Conservation (phyloP, 64 coral and sea anemone species). For the Hydrozoanthus tunicans region DNA sequence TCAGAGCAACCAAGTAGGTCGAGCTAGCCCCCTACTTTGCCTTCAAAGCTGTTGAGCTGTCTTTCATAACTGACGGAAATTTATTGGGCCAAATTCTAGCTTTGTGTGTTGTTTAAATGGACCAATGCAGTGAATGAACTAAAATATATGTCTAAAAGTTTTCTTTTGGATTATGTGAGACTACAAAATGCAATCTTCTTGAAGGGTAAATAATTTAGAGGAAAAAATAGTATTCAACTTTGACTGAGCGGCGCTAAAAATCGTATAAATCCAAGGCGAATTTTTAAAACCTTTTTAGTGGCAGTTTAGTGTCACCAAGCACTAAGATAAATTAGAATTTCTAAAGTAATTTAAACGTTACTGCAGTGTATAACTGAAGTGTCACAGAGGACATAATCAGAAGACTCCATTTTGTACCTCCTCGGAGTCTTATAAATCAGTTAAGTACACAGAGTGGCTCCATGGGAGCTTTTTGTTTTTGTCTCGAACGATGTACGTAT, state of each 20-base stretch:
- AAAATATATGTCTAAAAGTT: constrained; percentile 15
- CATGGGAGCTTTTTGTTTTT: neutral
- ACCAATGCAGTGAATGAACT: constrained; percentile 32
- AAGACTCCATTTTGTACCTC: constrained; percentile 1
- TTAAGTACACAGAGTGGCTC: constrained; percentile 2
- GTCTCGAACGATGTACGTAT: neutral
- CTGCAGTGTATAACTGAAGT: too few species aligned
- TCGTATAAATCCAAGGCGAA: too few species aligned
- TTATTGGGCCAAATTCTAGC: neutral
- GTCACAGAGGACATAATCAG: neutral
- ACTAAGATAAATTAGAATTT: too few species aligned
- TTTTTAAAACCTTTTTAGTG: too few species aligned
- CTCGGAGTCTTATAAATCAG: constrained; percentile 49
- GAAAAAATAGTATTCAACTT: too few species aligned
- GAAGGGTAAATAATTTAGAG: neutral
- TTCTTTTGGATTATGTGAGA: constrained; percentile 28
- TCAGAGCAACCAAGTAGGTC: neutral
- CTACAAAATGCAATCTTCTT: neutral
- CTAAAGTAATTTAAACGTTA: too few species aligned
- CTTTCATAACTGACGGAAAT: constrained; percentile 17
- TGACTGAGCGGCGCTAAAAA: neutral
- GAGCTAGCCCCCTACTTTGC: neutral
- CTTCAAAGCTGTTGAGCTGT: neutral
- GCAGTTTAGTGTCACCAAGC: too few species aligned
- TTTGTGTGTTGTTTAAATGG: neutral